Evolutionary conservation across 2,113 vertebrate genomes (phyloP).

Genomic region (Aspidoscelis tigris): DNA sequence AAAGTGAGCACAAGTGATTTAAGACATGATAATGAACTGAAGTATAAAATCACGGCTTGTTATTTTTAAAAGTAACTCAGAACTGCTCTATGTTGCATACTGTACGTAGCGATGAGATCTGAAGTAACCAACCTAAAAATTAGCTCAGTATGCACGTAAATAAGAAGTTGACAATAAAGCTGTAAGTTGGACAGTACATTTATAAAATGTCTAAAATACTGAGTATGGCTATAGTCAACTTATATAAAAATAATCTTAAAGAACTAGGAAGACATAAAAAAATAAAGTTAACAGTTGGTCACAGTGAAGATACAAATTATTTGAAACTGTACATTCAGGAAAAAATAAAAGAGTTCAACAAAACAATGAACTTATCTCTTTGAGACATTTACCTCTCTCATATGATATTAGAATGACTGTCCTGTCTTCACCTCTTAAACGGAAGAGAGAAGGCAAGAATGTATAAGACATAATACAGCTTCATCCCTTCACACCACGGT

Average conservation of each 20-base stretch:
- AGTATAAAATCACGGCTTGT: not conserved
- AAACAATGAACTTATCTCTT: too few relatives aligned
- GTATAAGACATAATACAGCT: not conserved
- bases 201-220: not conserved
- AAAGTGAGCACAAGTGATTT: too few relatives aligned
- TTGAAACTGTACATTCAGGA: not conserved
- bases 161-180: not conserved
- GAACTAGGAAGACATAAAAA: not conserved
- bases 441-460: not conserved
- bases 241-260: not conserved
- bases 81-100: not conserved
- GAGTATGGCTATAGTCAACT: not conserved
- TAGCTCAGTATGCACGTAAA: not conserved
- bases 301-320: not conserved
- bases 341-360: too few relatives aligned
- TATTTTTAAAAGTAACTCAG: not conserved
- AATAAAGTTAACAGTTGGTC: not conserved
- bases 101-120: not conserved
- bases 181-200: not conserved
- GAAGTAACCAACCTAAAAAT: not conserved
- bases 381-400: not conserved
- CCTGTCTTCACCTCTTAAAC: not conserved
- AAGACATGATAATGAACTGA: not conserved
- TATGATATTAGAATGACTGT: not conserved
- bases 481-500: not conserved